phyloP scores from a whole-genome alignment of 2,797 vertebrate genomes.

The Sebastes minor region DNA sequence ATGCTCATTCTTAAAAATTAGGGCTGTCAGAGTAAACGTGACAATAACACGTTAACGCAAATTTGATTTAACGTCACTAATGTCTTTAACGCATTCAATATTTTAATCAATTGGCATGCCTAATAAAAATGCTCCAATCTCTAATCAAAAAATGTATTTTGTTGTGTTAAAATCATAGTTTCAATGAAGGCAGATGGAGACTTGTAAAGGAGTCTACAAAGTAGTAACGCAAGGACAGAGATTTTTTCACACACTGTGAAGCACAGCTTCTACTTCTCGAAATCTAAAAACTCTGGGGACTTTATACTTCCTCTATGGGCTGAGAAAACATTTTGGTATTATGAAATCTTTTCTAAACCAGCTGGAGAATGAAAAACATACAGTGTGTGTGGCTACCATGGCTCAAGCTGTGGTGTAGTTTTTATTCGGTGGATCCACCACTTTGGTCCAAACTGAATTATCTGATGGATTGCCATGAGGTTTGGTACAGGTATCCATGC shows the following conservation, averaged over 20 bases:
- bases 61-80: too few relatives aligned
- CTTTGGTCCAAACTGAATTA: not conserved
- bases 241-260: not conserved
- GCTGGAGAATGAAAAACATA: not conserved
- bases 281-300: not conserved
- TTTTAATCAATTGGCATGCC: too few relatives aligned
- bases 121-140: not conserved
- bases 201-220: not conserved
- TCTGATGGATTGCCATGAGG: not conserved
- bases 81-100: not conserved
- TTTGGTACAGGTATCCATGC: not conserved
- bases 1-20: not conserved
- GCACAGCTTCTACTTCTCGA: not conserved
- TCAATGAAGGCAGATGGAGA: not conserved
- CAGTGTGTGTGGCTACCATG: not conserved
- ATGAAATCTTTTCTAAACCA: slow-evolving; percentile 11
- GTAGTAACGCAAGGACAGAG: not conserved
- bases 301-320: slow-evolving; percentile 5
- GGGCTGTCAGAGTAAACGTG: too few relatives aligned
- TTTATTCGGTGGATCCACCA: not conserved
- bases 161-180: not conserved
- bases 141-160: not conserved
- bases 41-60: too few relatives aligned
- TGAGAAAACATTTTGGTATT: slow-evolving; percentile 8
- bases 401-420: not conserved